Evolutionary conservation across 2,888 invertebrate genomes (phyloP).

Genomic region (Limnephilus lunatus): DNA sequence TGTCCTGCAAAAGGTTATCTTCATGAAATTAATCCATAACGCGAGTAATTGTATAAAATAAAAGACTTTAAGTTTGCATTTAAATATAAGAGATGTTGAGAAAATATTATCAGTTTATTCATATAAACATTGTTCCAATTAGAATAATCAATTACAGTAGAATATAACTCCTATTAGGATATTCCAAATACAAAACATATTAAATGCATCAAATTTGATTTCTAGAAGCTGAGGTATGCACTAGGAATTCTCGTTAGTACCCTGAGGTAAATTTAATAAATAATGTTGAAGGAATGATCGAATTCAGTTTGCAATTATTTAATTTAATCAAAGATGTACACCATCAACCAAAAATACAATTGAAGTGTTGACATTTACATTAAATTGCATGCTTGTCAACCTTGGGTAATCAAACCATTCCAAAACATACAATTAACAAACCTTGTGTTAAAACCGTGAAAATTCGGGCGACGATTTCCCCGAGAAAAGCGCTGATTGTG

Average conservation of each 20-base stretch:
- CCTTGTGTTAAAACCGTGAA: slow-evolving; percentile 55
- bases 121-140: neutral
- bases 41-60: slow-evolving; percentile 3
- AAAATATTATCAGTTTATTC: neutral
- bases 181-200: neutral
- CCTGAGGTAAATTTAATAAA: neutral
- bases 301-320: neutral
- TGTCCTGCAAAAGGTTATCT: slow-evolving; percentile 43
- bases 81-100: neutral
- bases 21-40: neutral
- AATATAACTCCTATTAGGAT: neutral
- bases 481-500: slow-evolving; percentile 57
- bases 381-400: neutral
- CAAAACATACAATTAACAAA: slow-evolving; percentile 19
- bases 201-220: neutral
- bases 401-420: neutral
- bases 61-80: neutral
- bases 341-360: neutral
- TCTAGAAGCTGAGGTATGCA: neutral
- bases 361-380: neutral
- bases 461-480: slow-evolving; percentile 52
- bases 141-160: neutral
- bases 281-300: neutral
- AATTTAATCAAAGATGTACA: neutral
- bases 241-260: neutral